phyloP scores from a whole-genome alignment of 1,140 invertebrate species.

The Anastatus disparis region DNA sequence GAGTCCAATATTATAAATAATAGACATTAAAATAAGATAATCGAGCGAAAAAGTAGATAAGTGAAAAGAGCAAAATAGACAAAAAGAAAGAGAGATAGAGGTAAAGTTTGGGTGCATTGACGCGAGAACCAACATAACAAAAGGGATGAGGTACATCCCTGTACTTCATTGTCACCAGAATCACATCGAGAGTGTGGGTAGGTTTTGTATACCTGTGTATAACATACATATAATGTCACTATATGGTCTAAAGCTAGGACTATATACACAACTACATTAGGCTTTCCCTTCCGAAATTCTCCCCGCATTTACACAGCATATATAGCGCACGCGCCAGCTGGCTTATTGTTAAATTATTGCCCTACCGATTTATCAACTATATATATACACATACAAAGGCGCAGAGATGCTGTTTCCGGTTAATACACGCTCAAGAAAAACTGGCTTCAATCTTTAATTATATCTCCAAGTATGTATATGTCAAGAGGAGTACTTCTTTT shows the following conservation, averaged over 20 bases:
- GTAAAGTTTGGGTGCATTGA: slow-evolving; percentile 64
- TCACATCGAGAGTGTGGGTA: not conserved
- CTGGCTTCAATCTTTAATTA: slow-evolving; percentile 35
- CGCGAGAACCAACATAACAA: slow-evolving; percentile 66
- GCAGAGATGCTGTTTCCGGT: slow-evolving; percentile 44
- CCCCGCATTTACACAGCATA: slow-evolving; percentile 46
- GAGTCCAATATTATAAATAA: too few species aligned
- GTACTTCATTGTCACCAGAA: not conserved
- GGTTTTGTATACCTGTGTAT: slow-evolving; percentile 33
- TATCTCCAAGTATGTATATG: too few species aligned
- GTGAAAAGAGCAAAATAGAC: slow-evolving; percentile 49
- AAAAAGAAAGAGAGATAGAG: too few species aligned
- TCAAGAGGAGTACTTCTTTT: too few species aligned
- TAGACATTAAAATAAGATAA: too few species aligned
- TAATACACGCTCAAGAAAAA: slow-evolving; percentile 9
- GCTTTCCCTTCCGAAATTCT: slow-evolving; percentile 54
- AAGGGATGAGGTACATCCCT: slow-evolving; percentile 65
- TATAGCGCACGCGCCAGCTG: slow-evolving; percentile 65
- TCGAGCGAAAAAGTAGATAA: slow-evolving; percentile 47
- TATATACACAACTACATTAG: slow-evolving; percentile 65
- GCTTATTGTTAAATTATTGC: slow-evolving; percentile 68
- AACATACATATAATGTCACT: slow-evolving; percentile 37
- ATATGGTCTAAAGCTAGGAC: too few species aligned
- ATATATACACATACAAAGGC: slow-evolving; percentile 44
- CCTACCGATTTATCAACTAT: slow-evolving; percentile 57